Evolutionary conservation across 2,797 vertebrate genomes (phyloP).

Genomic region (Diplodus sargus): DNA sequence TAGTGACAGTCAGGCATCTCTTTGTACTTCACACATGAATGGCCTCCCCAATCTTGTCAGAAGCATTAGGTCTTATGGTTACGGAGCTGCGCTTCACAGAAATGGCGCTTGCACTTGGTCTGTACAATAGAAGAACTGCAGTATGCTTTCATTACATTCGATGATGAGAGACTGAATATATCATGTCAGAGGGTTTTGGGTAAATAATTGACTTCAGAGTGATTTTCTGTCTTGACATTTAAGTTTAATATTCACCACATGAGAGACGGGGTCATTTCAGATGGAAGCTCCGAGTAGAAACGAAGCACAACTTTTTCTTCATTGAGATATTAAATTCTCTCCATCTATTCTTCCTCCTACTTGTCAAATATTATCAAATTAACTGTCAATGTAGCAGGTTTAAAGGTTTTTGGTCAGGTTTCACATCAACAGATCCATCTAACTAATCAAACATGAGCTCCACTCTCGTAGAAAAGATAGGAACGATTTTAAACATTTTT

Average conservation of each 20-base stretch:
- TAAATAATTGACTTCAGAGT: slow-evolving; percentile 12
- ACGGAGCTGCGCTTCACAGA: slow-evolving; percentile 15
- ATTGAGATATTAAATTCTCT: background rate
- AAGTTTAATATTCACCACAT: background rate
- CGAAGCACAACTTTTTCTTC: background rate
- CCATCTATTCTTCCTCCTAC: background rate
- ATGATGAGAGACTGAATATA: background rate
- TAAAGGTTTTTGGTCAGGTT: no score
- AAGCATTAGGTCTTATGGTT: slow-evolving; percentile 46
- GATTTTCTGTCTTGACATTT: slow-evolving; percentile 9
- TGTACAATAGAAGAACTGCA: background rate
- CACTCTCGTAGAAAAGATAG: background rate
- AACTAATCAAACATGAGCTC: background rate
- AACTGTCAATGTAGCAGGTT: background rate
- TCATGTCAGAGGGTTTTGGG: slow-evolving; percentile 1
- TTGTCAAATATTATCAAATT: background rate
- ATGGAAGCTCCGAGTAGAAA: background rate
- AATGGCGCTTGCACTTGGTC: slow-evolving; percentile 5
- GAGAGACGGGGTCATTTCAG: background rate
- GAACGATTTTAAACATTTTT: no score
- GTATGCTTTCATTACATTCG: slow-evolving; percentile 10
- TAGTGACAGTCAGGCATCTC: slow-evolving; percentile 63
- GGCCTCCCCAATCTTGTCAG: slow-evolving; percentile 49
- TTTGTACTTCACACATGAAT: slow-evolving; percentile 70
- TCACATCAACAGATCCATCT: background rate